Evolutionary conservation across 2,797 vertebrate species (phyloP), one percentile per base, ranked within the genome.

Genomic region (Artibeus lituratus): DNA sequence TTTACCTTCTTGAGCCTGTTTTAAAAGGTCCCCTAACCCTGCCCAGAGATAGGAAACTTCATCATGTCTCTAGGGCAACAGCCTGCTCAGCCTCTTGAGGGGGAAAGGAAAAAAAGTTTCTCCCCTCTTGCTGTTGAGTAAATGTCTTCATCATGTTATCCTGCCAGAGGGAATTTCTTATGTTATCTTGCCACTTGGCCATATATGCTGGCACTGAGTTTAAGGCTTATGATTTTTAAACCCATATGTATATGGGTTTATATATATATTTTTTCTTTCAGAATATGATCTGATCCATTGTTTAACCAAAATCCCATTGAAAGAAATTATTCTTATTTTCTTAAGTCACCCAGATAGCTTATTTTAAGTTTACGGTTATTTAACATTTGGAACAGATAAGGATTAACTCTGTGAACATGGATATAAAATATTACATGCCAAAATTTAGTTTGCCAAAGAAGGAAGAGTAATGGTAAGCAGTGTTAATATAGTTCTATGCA

Each of bases 141-240:
- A 85, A 39, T 49, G 65, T 37, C 22, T 80, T 26, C 57, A n/a
- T 73, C 14, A 3, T 49, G 53, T 59, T 67, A 26, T 37, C 51
- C 26, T 53, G 11, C 19, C 42, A 59, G 2, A 59, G 53, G 67
- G 77, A 72, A 72, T 70, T 81, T 44, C 62, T 91, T 49, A 15
- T 26, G 24, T 49, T 24, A 39, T 37, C 49, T n/a, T 74, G 55
- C 26, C 57, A 92, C 0, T 16, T 26, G n/a, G 5, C 32, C 49
- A 78, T 24, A 37, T 49, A 55, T 15, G 19, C 44, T 62, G n/a
- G 90, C 5, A 26, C 49, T 53, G 65, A 62, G 21, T 77, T 70
- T 90, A 92, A 51, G 22, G 65, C 9, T 77, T 90, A 49, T 37
- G 10, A 44, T 65, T 97, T 92, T 93, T 51, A 81, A 93, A 39